Conservation (phyloP, 2,113 vertebrate genomes). For the Calonectris borealis region DNA sequence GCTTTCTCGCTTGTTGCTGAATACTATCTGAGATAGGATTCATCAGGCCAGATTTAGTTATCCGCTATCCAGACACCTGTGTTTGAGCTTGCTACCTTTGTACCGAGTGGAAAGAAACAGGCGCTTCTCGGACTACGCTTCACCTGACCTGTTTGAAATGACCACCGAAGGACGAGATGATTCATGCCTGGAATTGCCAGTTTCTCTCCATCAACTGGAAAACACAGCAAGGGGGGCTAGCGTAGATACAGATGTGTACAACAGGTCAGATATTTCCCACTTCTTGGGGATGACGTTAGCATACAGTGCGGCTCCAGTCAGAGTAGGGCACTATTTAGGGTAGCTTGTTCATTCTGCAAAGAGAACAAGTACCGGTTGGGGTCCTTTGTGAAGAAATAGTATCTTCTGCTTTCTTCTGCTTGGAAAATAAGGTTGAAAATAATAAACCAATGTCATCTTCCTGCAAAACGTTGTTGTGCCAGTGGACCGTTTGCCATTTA, state of each 20-base stretch:
- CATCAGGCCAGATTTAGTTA: not conserved
- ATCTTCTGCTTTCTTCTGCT: not conserved
- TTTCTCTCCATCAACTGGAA: not conserved
- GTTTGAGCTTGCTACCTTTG: not conserved
- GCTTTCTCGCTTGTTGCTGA: not conserved
- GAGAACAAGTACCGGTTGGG: not conserved
- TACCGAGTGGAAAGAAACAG: not conserved
- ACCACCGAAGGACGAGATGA: not conserved
- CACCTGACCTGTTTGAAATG: not conserved
- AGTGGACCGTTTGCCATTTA: conserved; percentile 12
- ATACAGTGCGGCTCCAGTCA: not conserved
- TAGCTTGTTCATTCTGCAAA: not conserved
- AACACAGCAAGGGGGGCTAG: not conserved
- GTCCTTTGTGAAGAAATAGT: not conserved
- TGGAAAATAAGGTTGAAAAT: not conserved
- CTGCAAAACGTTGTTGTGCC: not conserved
- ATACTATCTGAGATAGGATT: not conserved
- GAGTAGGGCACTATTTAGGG: not conserved
- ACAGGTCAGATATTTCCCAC: not conserved
- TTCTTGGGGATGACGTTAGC: not conserved
- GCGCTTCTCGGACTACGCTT: accelerated
- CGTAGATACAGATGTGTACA: not conserved
- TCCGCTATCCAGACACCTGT: not conserved
- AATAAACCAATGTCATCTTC: not conserved
- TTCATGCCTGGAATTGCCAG: not conserved